Evolutionary conservation across 2,113 vertebrate genomes (phyloP), one percentile per base, ranked within the genome.

Genomic region (Catharus minimus): DNA sequence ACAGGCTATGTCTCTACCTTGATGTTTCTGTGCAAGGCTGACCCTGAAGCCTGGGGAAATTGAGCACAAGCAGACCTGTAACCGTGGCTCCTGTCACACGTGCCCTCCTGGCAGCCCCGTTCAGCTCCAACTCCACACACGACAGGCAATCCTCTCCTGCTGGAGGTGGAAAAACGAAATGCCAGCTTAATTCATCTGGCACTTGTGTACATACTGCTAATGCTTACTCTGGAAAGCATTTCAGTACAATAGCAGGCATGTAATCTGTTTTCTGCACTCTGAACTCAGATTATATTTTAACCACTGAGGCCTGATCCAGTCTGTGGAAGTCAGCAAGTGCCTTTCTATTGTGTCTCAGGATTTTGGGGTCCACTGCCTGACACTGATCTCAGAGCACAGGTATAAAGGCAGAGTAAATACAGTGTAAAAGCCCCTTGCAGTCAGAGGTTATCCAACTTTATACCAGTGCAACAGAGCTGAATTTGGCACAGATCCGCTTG

Each of bases 191-290:
- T 88, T 95, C 72, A 80, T 77, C 91, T 80, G 74, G 58, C 75
- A 91, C 82, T 94, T 71, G 73, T 92, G 91, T 88, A 86, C 80
- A 61, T 44, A 86, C 62, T 77, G 85, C 84, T 87, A 89, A 91
- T 66, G 75, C 82, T 86, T 74, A 71, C 88, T 92, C 88, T 85
- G 75, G 88, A 89, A 94, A 88, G 85, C 85, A 33, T 73, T 92
- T 89, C 22, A 7, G 75, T 67, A 90, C 89, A 82, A 84, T 79
- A 87, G 78, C 74, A 92, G 67, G 82, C 82, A 67, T 76, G 82
- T 88, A 85, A 96, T 89, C 87, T 91, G 75, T 80, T 80, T 91
- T 91, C 85, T 93, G 93, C 82, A 89, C 88, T 94, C 89, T 91
- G 87, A 92, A 89, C 93, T 74, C 50, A 28, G 89, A 76, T 91